A percentile compares a stretch with the other conserved stretches of the same genome.
Conservation (phyloP, 1,140 invertebrate species). For the Nomia melanderi region DNA sequence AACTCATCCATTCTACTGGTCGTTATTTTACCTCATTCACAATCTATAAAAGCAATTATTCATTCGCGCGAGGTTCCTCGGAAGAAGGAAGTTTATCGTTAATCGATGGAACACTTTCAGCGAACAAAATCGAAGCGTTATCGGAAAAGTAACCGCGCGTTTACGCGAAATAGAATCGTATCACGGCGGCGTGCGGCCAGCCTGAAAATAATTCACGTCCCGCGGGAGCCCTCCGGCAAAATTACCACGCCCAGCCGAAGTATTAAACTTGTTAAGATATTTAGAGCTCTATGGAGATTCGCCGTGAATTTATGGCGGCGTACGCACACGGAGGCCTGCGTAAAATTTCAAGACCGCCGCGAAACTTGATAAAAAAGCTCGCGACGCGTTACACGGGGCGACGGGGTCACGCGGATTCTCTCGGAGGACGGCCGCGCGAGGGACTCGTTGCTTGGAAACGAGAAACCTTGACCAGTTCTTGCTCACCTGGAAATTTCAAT, state of each 20-base stretch:
- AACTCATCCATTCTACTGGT: no score
- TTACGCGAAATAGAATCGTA: constrained; percentile 18
- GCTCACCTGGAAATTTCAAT: background rate
- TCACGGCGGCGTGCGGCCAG: constrained; percentile 13
- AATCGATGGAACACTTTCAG: no score
- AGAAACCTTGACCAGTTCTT: background rate
- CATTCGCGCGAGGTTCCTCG: no score
- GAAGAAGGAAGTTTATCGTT: no score
- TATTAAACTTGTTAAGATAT: constrained; percentile 67
- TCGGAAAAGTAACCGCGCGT: background rate
- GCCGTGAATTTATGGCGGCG: constrained; percentile 46
- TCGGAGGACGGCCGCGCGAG: background rate
- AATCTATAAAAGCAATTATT: no score
- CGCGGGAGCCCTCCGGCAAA: constrained; percentile 48
- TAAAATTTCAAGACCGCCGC: constrained; percentile 51
- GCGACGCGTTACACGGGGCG: background rate
- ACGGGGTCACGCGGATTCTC: no score
- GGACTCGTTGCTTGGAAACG: constrained; percentile 27
- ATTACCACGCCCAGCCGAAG: constrained; percentile 53
- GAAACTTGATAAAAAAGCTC: constrained; percentile 45
- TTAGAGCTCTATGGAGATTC: constrained; percentile 63
- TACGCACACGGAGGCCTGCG: constrained; percentile 26
- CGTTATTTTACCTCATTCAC: no score
- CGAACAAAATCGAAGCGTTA: background rate
- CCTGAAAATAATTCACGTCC: constrained; percentile 61